Evolutionary conservation across 2,113 vertebrate genomes (phyloP), one percentile per base, ranked within the genome.

Genomic region (Anseranas semipalmata): DNA sequence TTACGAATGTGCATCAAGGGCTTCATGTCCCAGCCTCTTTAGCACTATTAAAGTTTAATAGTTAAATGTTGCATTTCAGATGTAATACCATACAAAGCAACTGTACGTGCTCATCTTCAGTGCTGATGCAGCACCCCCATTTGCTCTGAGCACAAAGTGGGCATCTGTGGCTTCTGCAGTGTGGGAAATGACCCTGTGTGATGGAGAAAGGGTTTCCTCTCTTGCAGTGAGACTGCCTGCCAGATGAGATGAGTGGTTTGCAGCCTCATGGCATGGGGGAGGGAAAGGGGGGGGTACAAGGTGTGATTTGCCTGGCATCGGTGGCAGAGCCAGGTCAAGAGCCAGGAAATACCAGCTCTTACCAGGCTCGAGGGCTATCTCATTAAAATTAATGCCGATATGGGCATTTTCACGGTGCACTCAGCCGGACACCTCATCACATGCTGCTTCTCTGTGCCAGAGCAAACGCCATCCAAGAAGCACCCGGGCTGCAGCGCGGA

Each of bases 41-140:
- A 87, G 86, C 10, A 74, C 65, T 87, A 92, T 97, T 86, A 88
- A 94, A 92, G 41, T 91, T 95, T 89, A 85, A 94, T 92, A n/a
- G 15, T 22, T 48, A 0, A 8, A 3, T 2, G 24, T 19, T 76
- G 53, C 55, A 2, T 81, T 94, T 82, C 86, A 12, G 90, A 65
- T 72, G 76, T 8, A 72, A 3, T n/a, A 11, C 83, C 22, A 9
- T 0, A 25, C 15, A 1, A 33, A 70, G 60, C 45, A 41, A 0
- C 33, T 5, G 63, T 33, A 0, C 1, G 4, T 1, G 52, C 35
- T 85, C 27, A 67, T 3, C 6, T 3, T 67, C 58, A 24, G 89
- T 0, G 7, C 33, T 8, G 0, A 12, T 48, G 72, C 3, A 2
- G 53, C 58, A 13, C 1, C 46, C n/a, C 14, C 1, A 0, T 5